Percentiles rank a stretch among this genome's conserved stretches.
Conservation (phyloP, 2,888 invertebrate species). For the Arge pagana region DNA sequence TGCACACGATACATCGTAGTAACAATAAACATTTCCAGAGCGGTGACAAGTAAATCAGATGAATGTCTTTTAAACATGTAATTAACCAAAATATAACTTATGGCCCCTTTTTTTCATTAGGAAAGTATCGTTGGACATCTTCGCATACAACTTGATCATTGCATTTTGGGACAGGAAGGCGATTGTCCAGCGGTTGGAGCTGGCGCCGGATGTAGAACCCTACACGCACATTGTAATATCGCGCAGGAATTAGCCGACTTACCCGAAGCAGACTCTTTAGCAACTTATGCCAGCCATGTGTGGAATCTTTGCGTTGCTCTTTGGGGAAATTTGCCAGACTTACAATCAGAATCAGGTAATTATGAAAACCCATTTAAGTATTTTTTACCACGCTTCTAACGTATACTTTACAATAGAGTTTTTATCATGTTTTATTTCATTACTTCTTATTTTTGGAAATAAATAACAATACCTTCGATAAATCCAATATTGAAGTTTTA, state of each 20-base stretch:
- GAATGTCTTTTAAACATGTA: neutral
- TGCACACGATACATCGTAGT: no score
- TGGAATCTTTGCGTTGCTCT: slow-evolving; percentile 70
- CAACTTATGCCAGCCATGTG: slow-evolving; percentile 52
- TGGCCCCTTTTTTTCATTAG: slow-evolving; percentile 41
- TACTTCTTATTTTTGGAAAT: no score
- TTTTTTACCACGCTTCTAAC: no score
- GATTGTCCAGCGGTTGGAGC: slow-evolving; percentile 60
- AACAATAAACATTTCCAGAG: neutral
- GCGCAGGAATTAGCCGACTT: slow-evolving; percentile 54
- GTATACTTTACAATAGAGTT: no score
- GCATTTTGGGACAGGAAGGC: slow-evolving; percentile 59
- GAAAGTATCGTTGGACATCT: slow-evolving; percentile 68
- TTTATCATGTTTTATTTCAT: no score
- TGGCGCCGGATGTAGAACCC: slow-evolving; percentile 58
- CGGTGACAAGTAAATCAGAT: neutral
- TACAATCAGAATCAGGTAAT: slow-evolving; percentile 59
- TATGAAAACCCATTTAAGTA: no score
- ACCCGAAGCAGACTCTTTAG: slow-evolving; percentile 45
- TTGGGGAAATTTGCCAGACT: slow-evolving; percentile 78
- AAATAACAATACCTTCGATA: no score
- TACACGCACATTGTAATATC: slow-evolving; percentile 64
- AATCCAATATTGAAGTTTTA: no score
- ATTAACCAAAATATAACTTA: slow-evolving; percentile 5
- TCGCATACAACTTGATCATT: slow-evolving; percentile 67